Evolutionary conservation across 1,140 invertebrate species (phyloP).

Genomic region (Epicauta chinensis): DNA sequence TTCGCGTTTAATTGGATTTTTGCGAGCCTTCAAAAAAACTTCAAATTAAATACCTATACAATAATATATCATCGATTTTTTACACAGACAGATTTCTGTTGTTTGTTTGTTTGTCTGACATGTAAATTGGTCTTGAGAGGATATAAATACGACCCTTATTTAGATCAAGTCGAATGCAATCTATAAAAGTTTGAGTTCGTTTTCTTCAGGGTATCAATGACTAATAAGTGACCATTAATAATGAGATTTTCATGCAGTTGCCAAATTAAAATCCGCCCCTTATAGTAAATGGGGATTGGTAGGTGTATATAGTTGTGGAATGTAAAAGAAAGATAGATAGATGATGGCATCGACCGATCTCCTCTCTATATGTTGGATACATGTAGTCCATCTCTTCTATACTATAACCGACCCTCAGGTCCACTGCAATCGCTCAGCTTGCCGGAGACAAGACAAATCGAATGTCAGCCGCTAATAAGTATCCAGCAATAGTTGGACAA

Average conservation of each 20-base stretch:
- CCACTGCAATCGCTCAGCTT: constrained; percentile 37
- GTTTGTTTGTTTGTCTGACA: too few species aligned
- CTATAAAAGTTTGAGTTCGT: not conserved
- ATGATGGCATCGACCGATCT: constrained; percentile 23
- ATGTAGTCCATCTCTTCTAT: too few species aligned
- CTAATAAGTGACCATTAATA: constrained; percentile 35
- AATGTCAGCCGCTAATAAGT: constrained; percentile 45
- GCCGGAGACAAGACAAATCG: constrained; percentile 44
- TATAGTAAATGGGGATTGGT: constrained; percentile 17
- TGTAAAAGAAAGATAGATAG: constrained; percentile 11
- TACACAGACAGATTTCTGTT: not conserved
- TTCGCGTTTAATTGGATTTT: too few species aligned
- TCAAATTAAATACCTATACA: too few species aligned
- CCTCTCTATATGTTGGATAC: not conserved
- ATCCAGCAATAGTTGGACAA: constrained; percentile 43
- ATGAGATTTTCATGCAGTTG: constrained; percentile 36
- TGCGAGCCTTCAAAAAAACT: too few species aligned
- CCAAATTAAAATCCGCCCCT: constrained; percentile 39
- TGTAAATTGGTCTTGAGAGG: too few species aligned
- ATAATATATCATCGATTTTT: too few species aligned
- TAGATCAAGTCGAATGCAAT: too few species aligned
- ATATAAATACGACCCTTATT: too few species aligned
- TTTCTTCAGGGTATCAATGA: constrained; percentile 2
- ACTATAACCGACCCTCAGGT: constrained; percentile 15
- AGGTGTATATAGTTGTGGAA: constrained; percentile 1